Conservation (phyloP, 2,888 invertebrate species). For the Phyllotreta striolata region DNA sequence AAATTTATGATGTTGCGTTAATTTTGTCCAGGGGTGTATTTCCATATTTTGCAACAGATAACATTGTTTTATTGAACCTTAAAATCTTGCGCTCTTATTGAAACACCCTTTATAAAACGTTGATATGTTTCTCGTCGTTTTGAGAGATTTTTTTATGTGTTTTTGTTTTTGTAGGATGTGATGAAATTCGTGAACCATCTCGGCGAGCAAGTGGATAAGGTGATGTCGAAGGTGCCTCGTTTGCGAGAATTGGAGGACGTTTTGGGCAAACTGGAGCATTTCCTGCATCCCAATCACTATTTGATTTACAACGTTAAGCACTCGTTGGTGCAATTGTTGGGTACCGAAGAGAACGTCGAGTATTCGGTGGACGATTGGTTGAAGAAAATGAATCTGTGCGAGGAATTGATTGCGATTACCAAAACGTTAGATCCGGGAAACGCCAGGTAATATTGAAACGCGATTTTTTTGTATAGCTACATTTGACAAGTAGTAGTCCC, state of each 20-base stretch:
- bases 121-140: too few relatives aligned
- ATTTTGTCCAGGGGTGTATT: too few relatives aligned
- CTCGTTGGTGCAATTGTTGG: conserved; percentile 81
- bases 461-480: too few relatives aligned
- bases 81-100: too few relatives aligned
- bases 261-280: conserved; percentile 73
- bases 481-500: too few relatives aligned
- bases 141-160: neutral
- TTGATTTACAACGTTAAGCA: conserved; percentile 84
- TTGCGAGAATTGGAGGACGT: conserved; percentile 70
- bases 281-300: conserved; percentile 86
- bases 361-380: conserved; percentile 68
- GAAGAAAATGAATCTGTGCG: conserved; percentile 74
- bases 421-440: conserved; percentile 76
- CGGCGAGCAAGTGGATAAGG: conserved; percentile 77
- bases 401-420: conserved; percentile 70
- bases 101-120: too few relatives aligned
- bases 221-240: conserved; percentile 69
- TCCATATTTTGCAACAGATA: too few relatives aligned
- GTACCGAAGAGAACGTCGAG: conserved; percentile 69
- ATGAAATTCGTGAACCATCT: conserved; percentile 69
- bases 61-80: too few relatives aligned
- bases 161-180: conserved; percentile 13
- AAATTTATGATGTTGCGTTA: too few relatives aligned
- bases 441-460: conserved; percentile 65